Evolutionary conservation across 2,113 vertebrate species (phyloP).

Genomic region (Trichomycterus rosablanca): DNA sequence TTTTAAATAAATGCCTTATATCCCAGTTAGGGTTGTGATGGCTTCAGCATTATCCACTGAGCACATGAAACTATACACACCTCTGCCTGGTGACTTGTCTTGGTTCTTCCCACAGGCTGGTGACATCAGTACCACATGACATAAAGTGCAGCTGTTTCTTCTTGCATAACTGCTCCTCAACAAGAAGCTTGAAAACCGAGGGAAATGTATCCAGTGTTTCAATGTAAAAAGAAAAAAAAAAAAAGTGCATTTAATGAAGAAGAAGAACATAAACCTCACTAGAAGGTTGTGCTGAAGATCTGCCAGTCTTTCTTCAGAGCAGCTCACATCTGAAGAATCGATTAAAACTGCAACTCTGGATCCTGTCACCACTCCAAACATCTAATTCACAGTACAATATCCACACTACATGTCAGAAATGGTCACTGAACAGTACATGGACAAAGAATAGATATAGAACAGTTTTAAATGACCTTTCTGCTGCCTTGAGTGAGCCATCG

Average conservation of each 20-base stretch:
- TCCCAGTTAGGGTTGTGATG: no score
- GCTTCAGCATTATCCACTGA: no score
- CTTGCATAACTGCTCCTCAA: neutral
- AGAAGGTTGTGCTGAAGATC: slow-evolving; percentile 67
- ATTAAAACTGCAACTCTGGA: slow-evolving; percentile 65
- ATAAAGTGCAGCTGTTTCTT: neutral
- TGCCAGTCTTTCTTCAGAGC: slow-evolving; percentile 42
- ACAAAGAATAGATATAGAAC: neutral
- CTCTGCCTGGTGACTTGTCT: neutral
- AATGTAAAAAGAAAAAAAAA: neutral
- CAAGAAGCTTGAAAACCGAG: neutral
- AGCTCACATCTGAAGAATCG: slow-evolving; percentile 55
- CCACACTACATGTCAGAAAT: neutral
- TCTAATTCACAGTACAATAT: slow-evolving; percentile 48
- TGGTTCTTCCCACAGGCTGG: neutral
- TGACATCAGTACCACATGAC: neutral
- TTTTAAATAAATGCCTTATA: no score
- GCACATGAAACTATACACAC: neutral
- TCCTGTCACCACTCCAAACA: slow-evolving; percentile 73
- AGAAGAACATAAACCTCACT: no score
- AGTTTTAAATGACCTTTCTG: slow-evolving; percentile 66
- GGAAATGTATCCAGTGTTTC: neutral
- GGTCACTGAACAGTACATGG: slow-evolving; percentile 29
- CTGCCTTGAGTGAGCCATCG: slow-evolving; percentile 71
- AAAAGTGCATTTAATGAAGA: no score